Evolutionary conservation across 2,888 invertebrate species (phyloP).

Genomic region (Eustalomyia histrio): DNA sequence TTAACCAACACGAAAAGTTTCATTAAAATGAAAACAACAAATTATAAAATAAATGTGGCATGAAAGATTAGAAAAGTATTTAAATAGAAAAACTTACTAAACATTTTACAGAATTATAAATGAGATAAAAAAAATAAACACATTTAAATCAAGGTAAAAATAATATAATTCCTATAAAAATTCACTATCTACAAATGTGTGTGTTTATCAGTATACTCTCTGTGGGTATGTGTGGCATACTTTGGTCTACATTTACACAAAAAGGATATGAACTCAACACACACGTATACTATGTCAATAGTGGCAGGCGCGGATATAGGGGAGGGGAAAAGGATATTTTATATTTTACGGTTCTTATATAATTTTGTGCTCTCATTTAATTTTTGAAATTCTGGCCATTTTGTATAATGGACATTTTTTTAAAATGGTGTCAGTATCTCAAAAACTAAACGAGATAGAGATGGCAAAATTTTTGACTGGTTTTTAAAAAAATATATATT

Average conservation of each 20-base stretch:
- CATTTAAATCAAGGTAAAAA: not conserved
- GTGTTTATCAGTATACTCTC: not conserved
- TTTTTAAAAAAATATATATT: no score
- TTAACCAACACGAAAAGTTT: no score
- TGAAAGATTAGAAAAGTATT: slow-evolving; percentile 11
- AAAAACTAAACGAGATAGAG: no score
- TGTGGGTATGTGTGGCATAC: slow-evolving; percentile 3
- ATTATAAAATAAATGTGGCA: slow-evolving; percentile 1
- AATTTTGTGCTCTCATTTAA: no score
- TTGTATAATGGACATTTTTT: no score
- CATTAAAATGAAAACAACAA: no score
- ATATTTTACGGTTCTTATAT: no score
- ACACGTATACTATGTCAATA: not conserved
- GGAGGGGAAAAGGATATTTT: no score
- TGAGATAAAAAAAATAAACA: not conserved
- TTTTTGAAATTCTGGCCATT: no score
- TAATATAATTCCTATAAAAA: not conserved
- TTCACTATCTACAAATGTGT: not conserved
- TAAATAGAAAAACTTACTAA: slow-evolving; percentile 23
- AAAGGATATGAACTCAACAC: not conserved
- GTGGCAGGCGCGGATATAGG: no score
- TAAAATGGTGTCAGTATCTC: no score
- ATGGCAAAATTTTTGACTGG: no score
- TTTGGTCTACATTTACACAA: not conserved
- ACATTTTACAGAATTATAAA: slow-evolving; percentile 3